phyloP scores from a whole-genome alignment of 2,113 vertebrate species.

The Pitta sordida region DNA sequence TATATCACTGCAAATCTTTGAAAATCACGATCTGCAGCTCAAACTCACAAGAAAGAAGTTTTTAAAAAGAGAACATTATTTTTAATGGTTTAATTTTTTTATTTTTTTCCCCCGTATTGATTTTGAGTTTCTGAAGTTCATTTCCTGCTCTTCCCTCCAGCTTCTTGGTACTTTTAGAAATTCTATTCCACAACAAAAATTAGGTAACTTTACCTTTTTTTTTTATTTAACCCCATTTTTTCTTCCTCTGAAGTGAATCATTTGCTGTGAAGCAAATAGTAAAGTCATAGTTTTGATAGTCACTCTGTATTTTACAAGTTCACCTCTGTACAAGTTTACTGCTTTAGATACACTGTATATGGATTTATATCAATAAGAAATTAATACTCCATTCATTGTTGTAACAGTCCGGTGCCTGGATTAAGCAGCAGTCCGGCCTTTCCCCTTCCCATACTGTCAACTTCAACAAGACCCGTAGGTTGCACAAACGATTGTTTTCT shows the following conservation, averaged over 20 bases:
- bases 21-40: neutral
- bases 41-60: neutral
- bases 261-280: neutral
- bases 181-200: neutral
- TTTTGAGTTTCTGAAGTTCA: neutral
- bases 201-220: fast-evolving
- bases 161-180: neutral
- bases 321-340: neutral
- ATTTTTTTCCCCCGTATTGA: neutral
- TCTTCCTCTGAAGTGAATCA: neutral
- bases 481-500: neutral
- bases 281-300: neutral
- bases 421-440: neutral
- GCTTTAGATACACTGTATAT: neutral
- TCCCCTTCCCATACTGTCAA: neutral
- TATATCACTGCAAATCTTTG: neutral
- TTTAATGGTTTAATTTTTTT: neutral
- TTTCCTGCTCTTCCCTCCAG: neutral
- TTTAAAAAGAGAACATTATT: too few relatives aligned
- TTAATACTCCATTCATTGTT: neutral
- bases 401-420: neutral
- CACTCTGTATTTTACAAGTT: neutral
- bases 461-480: fast-evolving
- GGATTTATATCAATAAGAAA: neutral
- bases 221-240: neutral